Evolutionary conservation across 2,797 vertebrate species (phyloP), one percentile per base, ranked within the genome.

Genomic region (Eutrigla gurnardus): DNA sequence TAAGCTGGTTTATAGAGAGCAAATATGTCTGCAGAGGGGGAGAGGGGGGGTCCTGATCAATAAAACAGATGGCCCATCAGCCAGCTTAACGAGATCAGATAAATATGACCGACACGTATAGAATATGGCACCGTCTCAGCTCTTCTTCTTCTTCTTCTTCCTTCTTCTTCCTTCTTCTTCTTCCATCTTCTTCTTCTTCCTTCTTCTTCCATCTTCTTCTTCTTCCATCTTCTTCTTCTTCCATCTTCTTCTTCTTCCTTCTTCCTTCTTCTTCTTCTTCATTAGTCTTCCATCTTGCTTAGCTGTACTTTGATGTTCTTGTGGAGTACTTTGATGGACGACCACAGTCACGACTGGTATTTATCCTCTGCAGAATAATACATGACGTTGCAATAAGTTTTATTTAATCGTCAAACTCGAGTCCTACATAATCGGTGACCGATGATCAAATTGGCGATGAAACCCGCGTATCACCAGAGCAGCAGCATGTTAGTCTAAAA

Each of bases 61-160:
- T 86, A 70, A 75, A 93, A 85, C 92, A 94, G 93, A 91, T 92
- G 92, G 89, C 70, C 87, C 81, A 64, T 82, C 83, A 65, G 78
- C 71, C 83, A 76, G 77, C 73, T 84, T 73, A 84, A 80, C 79
- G 43, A 70, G 78, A 82, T 84, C 83, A 77, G 75, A 88, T 82
- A 82, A 83, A 87, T 73, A 80, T 61, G 64, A 66, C 60, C 36
- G 12, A 83, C 61, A 57, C 50, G 18, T 47, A 81, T 68, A 49
- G 25, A 25, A 25, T 25, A 25, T 25, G 25, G 25, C 25, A 25
- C 25, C 25, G 25, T 25, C 25, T 25, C 25, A 25, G 25, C 25
- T 25, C 25, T 25, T 25, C 25, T 25, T 25, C 25, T 25, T 25
- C 25, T 25, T 25, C 25, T 25, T 25, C 25, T 25, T 25, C 25